Percentiles rank a stretch among this genome's conserved stretches.
phyloP scores from a whole-genome alignment of 2,888 invertebrate genomes.

The Notodonta ziczac region DNA sequence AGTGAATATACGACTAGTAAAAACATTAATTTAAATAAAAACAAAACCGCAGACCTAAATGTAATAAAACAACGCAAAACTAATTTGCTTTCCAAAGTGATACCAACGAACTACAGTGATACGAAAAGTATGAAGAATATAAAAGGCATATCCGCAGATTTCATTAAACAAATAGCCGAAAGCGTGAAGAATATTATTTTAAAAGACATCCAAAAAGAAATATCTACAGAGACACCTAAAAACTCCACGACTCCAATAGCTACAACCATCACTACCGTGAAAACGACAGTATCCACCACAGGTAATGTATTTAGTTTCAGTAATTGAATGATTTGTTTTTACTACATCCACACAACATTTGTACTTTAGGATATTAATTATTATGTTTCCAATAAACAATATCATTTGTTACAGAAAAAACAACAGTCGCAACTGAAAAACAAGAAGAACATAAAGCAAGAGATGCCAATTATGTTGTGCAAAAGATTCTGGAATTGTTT shows the following conservation, averaged over 20 bases:
- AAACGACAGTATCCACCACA: constrained; percentile 20
- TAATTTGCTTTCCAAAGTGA: not conserved
- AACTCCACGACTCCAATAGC: constrained; percentile 9
- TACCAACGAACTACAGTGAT: not conserved
- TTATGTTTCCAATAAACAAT: not conserved
- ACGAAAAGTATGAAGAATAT: not conserved
- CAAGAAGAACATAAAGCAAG: constrained; percentile 20
- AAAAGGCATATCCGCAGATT: constrained; percentile 20
- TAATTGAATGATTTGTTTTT: not conserved
- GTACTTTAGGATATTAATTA: not conserved
- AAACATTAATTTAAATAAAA: not conserved
- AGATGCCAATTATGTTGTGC: constrained; percentile 41
- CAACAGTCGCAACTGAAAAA: constrained; percentile 14
- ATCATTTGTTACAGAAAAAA: constrained; percentile 30
- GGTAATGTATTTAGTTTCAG: constrained; percentile 14
- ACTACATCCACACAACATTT: not conserved
- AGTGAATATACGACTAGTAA: not conserved
- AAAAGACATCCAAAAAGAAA: constrained; percentile 53
- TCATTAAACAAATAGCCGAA: constrained; percentile 62
- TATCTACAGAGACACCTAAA: constrained; percentile 17
- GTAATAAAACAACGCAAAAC: not conserved
- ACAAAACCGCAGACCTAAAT: not conserved
- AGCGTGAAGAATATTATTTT: constrained; percentile 62
- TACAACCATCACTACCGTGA: constrained; percentile 27
- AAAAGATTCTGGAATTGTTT: constrained; percentile 56